These are phyloP conservation scores for Pseudococcus longispinus DNA, from an alignment of 2,888 invertebrate species.

Conservation along the genomic window DNA sequence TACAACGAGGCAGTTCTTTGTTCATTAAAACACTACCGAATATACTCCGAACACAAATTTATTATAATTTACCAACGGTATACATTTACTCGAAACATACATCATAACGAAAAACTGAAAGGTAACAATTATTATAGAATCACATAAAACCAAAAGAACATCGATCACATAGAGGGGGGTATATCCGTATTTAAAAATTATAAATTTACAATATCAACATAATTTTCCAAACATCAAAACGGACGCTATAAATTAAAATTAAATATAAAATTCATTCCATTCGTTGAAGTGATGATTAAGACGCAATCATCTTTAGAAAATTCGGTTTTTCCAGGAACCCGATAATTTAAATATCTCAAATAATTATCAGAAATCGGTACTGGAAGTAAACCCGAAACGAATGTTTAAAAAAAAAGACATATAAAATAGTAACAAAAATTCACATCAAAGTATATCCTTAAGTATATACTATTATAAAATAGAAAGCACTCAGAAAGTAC, in stretches of 20 bases:
- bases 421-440: not conserved
- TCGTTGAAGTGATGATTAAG: not conserved
- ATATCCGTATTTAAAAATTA: not conserved
- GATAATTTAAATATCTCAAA: not conserved
- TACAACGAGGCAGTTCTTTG: not conserved
- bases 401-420: not conserved
- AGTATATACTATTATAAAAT: not conserved
- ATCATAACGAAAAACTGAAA: not conserved
- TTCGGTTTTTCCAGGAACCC: not conserved
- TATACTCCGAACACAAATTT: not conserved
- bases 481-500: not conserved
- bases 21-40: not conserved
- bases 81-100: not conserved
- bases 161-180: not conserved
- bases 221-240: not conserved
- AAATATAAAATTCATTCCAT: not conserved
- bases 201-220: not conserved
- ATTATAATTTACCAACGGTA: not conserved
- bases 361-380: not conserved
- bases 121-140: not conserved
- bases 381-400: not conserved
- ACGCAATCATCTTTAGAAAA: not conserved
- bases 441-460: not conserved
- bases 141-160: slow-evolving; percentile 9
- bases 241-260: not conserved